Evolutionary conservation across 2,113 vertebrate species (phyloP).

Genomic region (Pseudolaguvia tuberculata): DNA sequence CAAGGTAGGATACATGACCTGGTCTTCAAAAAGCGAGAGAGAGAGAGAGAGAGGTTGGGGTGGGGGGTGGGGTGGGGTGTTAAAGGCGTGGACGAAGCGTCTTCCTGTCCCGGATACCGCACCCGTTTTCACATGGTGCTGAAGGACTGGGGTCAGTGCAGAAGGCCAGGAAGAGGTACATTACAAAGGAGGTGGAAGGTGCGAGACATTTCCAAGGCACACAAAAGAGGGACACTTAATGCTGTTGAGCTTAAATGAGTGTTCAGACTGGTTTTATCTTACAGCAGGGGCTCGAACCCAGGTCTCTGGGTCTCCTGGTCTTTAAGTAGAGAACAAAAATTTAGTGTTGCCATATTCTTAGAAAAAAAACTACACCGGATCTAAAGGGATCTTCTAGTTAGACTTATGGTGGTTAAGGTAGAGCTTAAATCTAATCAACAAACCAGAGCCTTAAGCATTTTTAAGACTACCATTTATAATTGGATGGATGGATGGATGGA

Average conservation of each 20-base stretch:
- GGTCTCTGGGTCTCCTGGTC: too few relatives aligned
- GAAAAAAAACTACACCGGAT: not conserved
- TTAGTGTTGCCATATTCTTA: not conserved
- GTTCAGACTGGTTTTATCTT: slow-evolving; percentile 9
- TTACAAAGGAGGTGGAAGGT: slow-evolving; percentile 24
- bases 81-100: slow-evolving; percentile 27
- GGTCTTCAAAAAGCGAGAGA: too few relatives aligned
- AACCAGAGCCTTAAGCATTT: too few relatives aligned
- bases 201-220: slow-evolving; percentile 4
- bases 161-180: slow-evolving; percentile 21
- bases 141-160: slow-evolving; percentile 14
- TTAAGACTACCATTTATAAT: too few relatives aligned
- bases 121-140: slow-evolving; percentile 28
- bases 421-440: too few relatives aligned
- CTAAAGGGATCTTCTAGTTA: too few relatives aligned
- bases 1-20: slow-evolving; percentile 53
- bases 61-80: too few relatives aligned
- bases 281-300: too few relatives aligned
- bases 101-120: slow-evolving; percentile 29
- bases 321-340: not conserved
- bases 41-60: slow-evolving; percentile 19
- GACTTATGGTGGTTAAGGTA: too few relatives aligned
- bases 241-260: not conserved
- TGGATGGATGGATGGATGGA: too few relatives aligned
- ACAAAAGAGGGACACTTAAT: slow-evolving; percentile 20